A percentile compares a stretch with the other conserved stretches of the same genome.
phyloP scores from a whole-genome alignment of 2,888 invertebrate species.

The Drosophila quinaria region DNA sequence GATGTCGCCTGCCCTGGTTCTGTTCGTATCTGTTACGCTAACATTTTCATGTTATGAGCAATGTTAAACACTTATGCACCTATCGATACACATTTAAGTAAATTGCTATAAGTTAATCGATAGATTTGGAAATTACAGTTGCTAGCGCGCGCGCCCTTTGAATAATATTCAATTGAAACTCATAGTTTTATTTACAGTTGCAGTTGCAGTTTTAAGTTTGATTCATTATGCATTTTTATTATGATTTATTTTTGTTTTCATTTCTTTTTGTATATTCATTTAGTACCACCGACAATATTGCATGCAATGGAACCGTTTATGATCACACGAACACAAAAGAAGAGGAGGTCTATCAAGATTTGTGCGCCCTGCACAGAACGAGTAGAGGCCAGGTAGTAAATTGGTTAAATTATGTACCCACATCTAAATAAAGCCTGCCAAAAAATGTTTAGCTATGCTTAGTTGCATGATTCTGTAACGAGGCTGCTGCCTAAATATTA shows the following conservation, averaged over 20 bases:
- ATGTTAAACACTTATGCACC: not conserved
- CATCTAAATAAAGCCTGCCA: slow-evolving; percentile 38
- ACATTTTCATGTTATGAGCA: slow-evolving; percentile 31
- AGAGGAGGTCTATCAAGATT: slow-evolving; percentile 97
- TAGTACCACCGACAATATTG: slow-evolving; percentile 87
- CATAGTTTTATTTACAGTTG: slow-evolving; percentile 8
- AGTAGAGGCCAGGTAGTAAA: slow-evolving; percentile 86
- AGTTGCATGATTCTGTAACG: slow-evolving; percentile 53
- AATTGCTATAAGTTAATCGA: not conserved
- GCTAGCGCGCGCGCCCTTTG: slow-evolving; percentile 14
- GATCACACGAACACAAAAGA: slow-evolving; percentile 88
- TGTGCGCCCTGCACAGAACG: slow-evolving; percentile 91
- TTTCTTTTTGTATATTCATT: slow-evolving; percentile 44
- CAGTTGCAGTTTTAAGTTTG: not conserved
- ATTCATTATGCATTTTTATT: slow-evolving; percentile 23
- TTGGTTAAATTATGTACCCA: slow-evolving; percentile 32
- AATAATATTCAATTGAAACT: slow-evolving; percentile 9
- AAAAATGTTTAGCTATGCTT: slow-evolving; percentile 45
- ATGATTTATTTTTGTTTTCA: slow-evolving; percentile 31
- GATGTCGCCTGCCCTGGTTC: slow-evolving; percentile 42
- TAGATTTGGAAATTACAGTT: not conserved
- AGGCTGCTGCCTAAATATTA: slow-evolving; percentile 30
- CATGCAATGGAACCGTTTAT: slow-evolving; percentile 85
- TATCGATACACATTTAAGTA: slow-evolving; percentile 42
- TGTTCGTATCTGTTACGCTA: slow-evolving; percentile 33